Evolutionary conservation across 1,140 invertebrate species (phyloP), one percentile per base, ranked within the genome.

Genomic region (Anastrepha ludens): DNA sequence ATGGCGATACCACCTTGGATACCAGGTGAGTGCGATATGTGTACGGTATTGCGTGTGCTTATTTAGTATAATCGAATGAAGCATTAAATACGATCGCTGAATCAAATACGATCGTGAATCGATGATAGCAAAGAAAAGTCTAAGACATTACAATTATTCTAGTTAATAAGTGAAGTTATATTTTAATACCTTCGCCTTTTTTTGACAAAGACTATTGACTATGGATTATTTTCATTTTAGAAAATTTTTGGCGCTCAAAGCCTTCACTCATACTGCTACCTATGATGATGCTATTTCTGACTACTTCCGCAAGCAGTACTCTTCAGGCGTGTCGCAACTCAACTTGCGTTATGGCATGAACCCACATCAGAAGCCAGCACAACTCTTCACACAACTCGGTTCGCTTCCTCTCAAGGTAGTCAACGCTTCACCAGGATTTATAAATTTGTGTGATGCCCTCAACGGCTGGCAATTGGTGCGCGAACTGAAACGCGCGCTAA

Each of bases 381-480:
- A 99, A 91, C 94, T 99, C 0, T 98, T 96, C 93, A 98, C 98
- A 0, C 97, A 96, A 9, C 92, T 96, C 17, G 94, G 96, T 29
- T 95, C 97, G 74, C 94, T 99, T 74, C 99, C 99, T 0, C 92
- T 99, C 2, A 97, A 93, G 89, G 98, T 99, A 9, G 89, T 99
- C 2, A 99, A 99, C 94, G 98, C 98, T 47, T 96, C 98, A 0
- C 99, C 99, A 1, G 93, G 93, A 1, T 99, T 98, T 91, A 99
- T 99, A 88, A 99, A 99, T 93, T 95, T 99, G 0, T 99, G 98
- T 91, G 99, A 99, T 94, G 98, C 98, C 0, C 94, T 99, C 0
- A 99, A 99, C 93, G 98, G 97, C 3, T 99, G 98, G 97, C 99
- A 99, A 92, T 93, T 99, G 55, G 99, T 99, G 0, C 95, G 95